Evolutionary conservation across 2,113 vertebrate genomes (phyloP).

Genomic region (Amia ocellicauda): DNA sequence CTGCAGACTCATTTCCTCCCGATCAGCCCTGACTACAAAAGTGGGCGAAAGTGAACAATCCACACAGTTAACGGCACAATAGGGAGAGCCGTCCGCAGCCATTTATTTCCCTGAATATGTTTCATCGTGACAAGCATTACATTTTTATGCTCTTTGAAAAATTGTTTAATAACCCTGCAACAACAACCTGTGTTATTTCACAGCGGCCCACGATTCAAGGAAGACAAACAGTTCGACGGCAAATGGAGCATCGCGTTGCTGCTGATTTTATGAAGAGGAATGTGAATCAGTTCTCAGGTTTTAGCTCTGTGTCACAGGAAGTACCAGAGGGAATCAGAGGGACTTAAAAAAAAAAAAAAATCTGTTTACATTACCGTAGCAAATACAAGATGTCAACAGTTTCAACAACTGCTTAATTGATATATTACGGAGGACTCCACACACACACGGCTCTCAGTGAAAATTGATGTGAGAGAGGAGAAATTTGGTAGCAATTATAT

Average conservation of each 20-base stretch:
- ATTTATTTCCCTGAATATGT: conserved; percentile 24
- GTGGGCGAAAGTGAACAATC: background rate
- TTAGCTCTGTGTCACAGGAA: conserved; percentile 7
- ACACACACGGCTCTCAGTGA: too few species aligned
- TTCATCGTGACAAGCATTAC: conserved; percentile 28
- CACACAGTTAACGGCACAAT: conserved; percentile 1
- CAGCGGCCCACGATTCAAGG: conserved; percentile 23
- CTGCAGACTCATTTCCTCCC: background rate
- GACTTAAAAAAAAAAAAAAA: too few species aligned
- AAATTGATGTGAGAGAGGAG: too few species aligned
- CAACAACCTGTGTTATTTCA: conserved; percentile 30
- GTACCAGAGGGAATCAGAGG: too few species aligned
- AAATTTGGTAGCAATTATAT: too few species aligned
- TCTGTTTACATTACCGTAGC: too few species aligned
- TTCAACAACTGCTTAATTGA: too few species aligned
- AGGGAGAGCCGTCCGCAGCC: background rate
- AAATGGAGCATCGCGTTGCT: too few species aligned
- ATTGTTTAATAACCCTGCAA: conserved; percentile 17
- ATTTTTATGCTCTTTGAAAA: conserved; percentile 36
- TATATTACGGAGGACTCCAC: too few species aligned
- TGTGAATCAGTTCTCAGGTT: background rate
- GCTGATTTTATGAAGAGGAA: conserved; percentile 1
- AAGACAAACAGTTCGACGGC: conserved; percentile 11
- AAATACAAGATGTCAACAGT: too few species aligned
- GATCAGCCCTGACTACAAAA: background rate